phyloP scores from a whole-genome alignment of 2,797 vertebrate genomes.

The Florisuga fusca region DNA sequence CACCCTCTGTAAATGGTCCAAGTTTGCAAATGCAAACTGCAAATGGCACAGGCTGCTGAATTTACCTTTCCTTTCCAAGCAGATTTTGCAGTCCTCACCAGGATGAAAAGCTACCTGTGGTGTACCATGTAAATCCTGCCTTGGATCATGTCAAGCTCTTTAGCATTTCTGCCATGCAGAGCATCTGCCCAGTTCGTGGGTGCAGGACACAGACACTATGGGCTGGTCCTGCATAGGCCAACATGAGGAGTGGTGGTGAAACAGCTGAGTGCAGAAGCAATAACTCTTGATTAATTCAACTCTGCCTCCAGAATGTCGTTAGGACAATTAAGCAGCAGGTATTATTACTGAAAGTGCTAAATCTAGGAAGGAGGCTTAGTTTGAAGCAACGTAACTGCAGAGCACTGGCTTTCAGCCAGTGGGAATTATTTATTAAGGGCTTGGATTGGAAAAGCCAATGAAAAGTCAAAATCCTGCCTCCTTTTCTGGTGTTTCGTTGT shows the following conservation, averaged over 20 bases:
- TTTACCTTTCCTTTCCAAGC: not conserved
- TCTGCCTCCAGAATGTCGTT: not conserved
- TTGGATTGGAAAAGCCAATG: not conserved
- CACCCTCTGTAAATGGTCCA: not conserved
- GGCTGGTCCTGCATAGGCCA: not conserved
- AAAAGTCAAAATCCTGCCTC: not conserved
- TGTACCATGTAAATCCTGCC: not conserved
- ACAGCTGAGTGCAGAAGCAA: not conserved
- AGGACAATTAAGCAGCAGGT: not conserved
- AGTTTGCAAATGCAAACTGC: not conserved
- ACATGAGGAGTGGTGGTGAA: not conserved
- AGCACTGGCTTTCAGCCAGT: not conserved
- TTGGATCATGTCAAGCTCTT: not conserved
- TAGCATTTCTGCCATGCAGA: not conserved
- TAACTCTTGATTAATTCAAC: not conserved
- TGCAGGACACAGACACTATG: fast-evolving
- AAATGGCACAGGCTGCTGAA: not conserved
- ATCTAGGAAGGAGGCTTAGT: not conserved
- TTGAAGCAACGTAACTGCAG: not conserved
- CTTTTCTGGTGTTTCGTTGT: not conserved
- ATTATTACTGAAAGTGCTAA: not conserved
- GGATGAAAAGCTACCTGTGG: not conserved
- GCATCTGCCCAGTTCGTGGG: not conserved
- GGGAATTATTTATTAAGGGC: not conserved
- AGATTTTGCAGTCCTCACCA: not conserved